Conservation (phyloP, 64 coral and sea anemone species). For the Dendrophyllia cribrosa region DNA sequence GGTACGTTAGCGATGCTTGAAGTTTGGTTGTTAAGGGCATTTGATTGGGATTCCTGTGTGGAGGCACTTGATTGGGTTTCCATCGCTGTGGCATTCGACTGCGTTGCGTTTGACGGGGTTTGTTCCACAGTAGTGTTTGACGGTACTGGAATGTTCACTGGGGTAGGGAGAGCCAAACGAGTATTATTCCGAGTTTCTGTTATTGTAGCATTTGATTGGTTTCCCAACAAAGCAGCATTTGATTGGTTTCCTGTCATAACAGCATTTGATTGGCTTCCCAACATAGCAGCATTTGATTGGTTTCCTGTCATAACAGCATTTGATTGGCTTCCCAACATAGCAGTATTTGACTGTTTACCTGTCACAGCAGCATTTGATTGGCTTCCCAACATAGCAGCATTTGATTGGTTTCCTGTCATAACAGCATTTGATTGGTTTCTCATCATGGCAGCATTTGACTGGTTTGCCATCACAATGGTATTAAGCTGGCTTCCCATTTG, state of each 20-base stretch:
- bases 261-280: background rate
- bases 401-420: background rate
- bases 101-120: background rate
- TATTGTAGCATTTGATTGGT: background rate
- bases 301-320: background rate
- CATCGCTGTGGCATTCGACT: background rate
- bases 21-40: background rate
- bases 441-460: background rate
- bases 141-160: too few relatives aligned
- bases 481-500: constrained; percentile 6
- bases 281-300: background rate
- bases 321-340: background rate
- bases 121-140: background rate
- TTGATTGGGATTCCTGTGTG: background rate
- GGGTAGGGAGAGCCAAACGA: too few relatives aligned
- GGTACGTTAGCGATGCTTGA: too few relatives aligned
- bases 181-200: too few relatives aligned
- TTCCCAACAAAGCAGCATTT: background rate
- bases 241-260: background rate
- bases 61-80: background rate
- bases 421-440: background rate
- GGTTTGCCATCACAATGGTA: background rate
- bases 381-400: background rate
- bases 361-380: background rate
- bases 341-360: background rate